phyloP scores from a whole-genome alignment of 2,888 invertebrate species.

The Andrena fulva region DNA sequence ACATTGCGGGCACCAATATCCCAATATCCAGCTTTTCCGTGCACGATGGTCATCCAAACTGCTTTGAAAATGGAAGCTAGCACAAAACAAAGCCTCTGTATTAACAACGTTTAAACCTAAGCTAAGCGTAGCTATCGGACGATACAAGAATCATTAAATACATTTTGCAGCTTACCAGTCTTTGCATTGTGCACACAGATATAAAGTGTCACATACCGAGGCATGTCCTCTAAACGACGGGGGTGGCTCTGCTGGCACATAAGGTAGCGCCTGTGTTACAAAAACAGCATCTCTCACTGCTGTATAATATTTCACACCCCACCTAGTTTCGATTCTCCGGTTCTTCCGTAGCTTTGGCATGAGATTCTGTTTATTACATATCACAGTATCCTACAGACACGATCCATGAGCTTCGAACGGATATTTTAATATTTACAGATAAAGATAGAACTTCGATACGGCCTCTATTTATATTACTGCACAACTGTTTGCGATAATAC shows the following conservation, averaged over 20 bases:
- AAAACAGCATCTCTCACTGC: constrained; percentile 79
- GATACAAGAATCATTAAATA: constrained; percentile 12
- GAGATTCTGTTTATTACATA: constrained; percentile 33
- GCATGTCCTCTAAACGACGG: constrained; percentile 62
- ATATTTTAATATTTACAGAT: constrained; percentile 4
- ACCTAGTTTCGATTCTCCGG: constrained; percentile 70
- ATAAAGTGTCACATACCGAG: constrained; percentile 60
- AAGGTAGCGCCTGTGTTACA: constrained; percentile 67
- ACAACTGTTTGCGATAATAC: background rate
- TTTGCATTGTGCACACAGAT: constrained; percentile 77
- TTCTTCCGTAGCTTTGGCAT: constrained; percentile 76
- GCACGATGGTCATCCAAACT: constrained; percentile 79
- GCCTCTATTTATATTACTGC: constrained; percentile 7
- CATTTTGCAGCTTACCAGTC: constrained; percentile 76
- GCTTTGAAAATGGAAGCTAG: constrained; percentile 78
- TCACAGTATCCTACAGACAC: constrained; percentile 38
- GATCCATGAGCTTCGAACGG: constrained; percentile 11
- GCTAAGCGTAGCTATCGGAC: background rate
- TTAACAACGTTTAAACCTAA: background rate
- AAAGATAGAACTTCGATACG: background rate
- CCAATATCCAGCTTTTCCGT: constrained; percentile 81
- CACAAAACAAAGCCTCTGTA: constrained; percentile 36
- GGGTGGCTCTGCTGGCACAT: constrained; percentile 75
- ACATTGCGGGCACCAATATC: constrained; percentile 81
- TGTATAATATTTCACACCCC: constrained; percentile 74